Conservation (phyloP, 2,888 invertebrate species). For the Rhagium mordax region DNA sequence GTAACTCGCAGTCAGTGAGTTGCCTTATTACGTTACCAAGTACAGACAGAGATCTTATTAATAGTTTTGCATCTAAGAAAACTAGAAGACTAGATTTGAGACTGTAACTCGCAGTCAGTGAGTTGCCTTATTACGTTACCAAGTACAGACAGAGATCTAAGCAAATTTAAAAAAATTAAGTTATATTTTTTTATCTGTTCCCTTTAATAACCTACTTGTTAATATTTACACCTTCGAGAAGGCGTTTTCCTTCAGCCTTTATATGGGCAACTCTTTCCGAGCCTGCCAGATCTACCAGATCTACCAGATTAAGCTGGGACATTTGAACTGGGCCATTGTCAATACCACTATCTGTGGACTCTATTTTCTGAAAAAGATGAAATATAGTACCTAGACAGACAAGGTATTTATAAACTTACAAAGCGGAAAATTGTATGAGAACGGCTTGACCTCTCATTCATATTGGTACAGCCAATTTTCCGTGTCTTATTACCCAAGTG, state of each 20-base stretch:
- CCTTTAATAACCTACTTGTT: conserved; percentile 72
- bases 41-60: conserved; percentile 74
- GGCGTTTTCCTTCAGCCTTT: conserved; percentile 82
- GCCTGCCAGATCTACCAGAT: conserved; percentile 92
- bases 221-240: conserved; percentile 88
- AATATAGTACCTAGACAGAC: neutral
- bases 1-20: conserved; percentile 77
- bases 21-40: conserved; percentile 87
- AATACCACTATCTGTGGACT: conserved; percentile 40
- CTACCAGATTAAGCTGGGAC: conserved; percentile 89
- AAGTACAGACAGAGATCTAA: conserved; percentile 78
- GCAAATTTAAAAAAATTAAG: conserved; percentile 12
- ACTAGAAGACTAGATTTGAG: too few relatives aligned
- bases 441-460: conserved; percentile 91
- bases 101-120: conserved; percentile 74
- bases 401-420: conserved; percentile 73
- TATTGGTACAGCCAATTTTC: conserved; percentile 85
- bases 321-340: conserved; percentile 78
- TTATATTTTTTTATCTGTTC: too few relatives aligned
- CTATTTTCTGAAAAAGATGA: conserved; percentile 66
- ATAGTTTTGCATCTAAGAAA: too few relatives aligned
- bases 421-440: conserved; percentile 92
- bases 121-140: conserved; percentile 88
- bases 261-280: conserved; percentile 89
- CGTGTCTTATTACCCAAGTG: conserved; percentile 79